phyloP scores from a whole-genome alignment of 2,113 vertebrate genomes.

The Baryphthengus martii region DNA sequence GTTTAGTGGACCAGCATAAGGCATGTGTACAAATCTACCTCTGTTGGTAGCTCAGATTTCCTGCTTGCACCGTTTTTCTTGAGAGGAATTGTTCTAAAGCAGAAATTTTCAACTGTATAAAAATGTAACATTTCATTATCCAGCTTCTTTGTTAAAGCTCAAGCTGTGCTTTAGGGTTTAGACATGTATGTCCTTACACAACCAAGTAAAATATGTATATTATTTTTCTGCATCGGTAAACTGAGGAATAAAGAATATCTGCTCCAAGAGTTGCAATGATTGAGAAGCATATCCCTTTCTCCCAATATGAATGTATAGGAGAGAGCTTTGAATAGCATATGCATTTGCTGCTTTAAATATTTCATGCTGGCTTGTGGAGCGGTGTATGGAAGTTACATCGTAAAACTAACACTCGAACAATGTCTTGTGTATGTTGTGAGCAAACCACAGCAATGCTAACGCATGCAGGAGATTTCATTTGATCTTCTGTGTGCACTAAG shows the following conservation, averaged over 20 bases:
- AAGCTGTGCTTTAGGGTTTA: not conserved
- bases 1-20: not conserved
- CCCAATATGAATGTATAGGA: not conserved
- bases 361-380: not conserved
- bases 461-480: not conserved
- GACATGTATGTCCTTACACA: not conserved
- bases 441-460: not conserved
- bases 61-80: not conserved
- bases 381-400: not conserved
- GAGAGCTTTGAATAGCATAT: not conserved
- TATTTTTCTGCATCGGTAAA: not conserved
- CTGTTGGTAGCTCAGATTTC: not conserved
- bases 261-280: not conserved
- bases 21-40: fast-evolving
- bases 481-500: not conserved
- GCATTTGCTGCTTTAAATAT: not conserved
- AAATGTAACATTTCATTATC: not conserved
- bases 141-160: not conserved
- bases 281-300: not conserved
- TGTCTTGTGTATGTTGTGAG: not conserved
- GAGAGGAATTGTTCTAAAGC: not conserved
- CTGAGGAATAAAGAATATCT: not conserved
- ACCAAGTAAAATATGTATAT: not conserved
- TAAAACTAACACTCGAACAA: not conserved
- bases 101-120: not conserved